Evolutionary conservation across 2,888 invertebrate species (phyloP).

Genomic region (Eupithecia abbreviata): DNA sequence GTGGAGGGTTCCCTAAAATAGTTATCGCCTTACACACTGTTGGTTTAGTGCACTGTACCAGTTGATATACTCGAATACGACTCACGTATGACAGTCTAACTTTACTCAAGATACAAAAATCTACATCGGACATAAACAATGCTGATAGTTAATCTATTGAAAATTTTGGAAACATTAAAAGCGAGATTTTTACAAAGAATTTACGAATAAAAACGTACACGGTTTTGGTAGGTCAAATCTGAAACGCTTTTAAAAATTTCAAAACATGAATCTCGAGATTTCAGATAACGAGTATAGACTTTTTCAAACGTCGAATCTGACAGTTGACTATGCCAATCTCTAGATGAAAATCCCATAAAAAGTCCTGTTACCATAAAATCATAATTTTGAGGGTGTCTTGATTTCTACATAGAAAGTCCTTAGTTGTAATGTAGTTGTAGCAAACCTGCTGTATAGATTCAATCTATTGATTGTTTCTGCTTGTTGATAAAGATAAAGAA

Average conservation of each 20-base stretch:
- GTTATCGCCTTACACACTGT: conserved; percentile 56
- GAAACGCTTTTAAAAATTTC: no score
- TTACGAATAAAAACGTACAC: no score
- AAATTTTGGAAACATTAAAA: no score
- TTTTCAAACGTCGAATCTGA: no score
- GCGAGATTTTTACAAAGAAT: no score
- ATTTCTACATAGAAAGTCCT: neutral
- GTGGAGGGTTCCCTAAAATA: conserved; percentile 51
- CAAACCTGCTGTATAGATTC: no score
- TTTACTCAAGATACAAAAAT: neutral
- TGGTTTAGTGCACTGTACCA: conserved; percentile 48
- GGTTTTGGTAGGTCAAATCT: no score
- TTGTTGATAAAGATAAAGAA: neutral
- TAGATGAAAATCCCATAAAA: neutral
- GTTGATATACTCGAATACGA: conserved; percentile 18
- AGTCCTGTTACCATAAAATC: neutral
- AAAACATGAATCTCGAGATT: no score
- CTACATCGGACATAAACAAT: neutral
- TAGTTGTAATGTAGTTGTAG: neutral
- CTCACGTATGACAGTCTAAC: neutral
- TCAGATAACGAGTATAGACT: no score
- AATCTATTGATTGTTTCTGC: neutral
- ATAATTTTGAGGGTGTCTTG: neutral
- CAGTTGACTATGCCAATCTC: neutral
- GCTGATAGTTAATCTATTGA: neutral